These are phyloP conservation scores for Hephaestus fuliginosus DNA, from an alignment of 2,797 vertebrate genomes.

Conservation along the genomic window DNA sequence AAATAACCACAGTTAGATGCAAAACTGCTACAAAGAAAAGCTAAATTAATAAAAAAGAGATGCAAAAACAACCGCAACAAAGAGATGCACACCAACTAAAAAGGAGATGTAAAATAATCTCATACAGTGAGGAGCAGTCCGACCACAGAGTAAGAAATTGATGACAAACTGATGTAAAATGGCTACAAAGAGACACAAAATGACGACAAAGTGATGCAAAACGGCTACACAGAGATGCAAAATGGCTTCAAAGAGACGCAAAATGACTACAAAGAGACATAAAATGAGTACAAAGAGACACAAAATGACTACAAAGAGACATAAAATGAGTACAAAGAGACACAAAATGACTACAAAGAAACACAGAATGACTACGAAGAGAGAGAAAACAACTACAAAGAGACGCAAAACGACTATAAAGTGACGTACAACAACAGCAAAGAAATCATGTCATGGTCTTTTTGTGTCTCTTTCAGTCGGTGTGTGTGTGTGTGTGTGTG, in stretches of 20 bases:
- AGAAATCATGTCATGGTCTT: not conserved
- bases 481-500: no score
- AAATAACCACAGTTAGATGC: fast-evolving
- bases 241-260: no score
- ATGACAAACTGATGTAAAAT: not conserved
- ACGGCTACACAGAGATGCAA: not conserved
- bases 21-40: not conserved
- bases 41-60: not conserved
- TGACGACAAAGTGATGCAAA: not conserved
- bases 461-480: not conserved
- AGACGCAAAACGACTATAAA: not conserved
- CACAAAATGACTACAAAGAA: not conserved
- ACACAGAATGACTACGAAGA: not conserved
- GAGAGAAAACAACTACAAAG: not conserved
- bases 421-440: not conserved
- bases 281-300: not conserved
- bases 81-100: not conserved
- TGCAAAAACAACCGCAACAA: no score
- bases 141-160: no score
- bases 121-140: no score
- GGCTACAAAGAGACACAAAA: not conserved
- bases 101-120: no score
- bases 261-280: not conserved
- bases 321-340: not conserved
- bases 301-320: not conserved